Evolutionary conservation across 2,113 vertebrate genomes (phyloP), one percentile per base, ranked within the genome.

Genomic region (Gavialis gangeticus): DNA sequence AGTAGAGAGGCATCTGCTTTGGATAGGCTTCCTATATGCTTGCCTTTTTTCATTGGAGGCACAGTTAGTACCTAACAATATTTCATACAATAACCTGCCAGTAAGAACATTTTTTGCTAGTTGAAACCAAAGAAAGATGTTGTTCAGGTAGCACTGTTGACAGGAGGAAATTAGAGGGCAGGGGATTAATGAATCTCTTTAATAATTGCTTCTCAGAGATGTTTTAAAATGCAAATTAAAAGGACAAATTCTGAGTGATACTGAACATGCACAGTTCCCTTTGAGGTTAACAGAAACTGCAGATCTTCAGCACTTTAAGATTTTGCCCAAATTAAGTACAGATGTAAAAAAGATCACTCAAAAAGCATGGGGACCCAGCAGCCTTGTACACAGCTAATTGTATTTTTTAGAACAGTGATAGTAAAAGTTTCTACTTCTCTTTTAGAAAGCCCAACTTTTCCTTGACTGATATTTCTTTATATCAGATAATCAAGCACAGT

Each of bases 381-480:
- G 75, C 46, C 85, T 91, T 78, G 85, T 80, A 75, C 71, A 87
- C n/a, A 18, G 75, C 85, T 97, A 94, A 82, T 86, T 79, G 55
- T 93, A 22, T 91, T 96, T 95, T 91, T 91, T 82, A 93, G 93
- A 88, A 91, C 55, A 87, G 46, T 73, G 71, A 22, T 82, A 64
- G 18, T 92, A 79, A 37, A 84, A 75, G 55, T 96, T 78, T 15
- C 57, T 79, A 76, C 91, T 88, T 54, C 81, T 88, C 77, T 78
- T 95, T 94, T 92, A 95, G 84, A 73, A 85, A 91, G 87, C 46
- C 55, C 67, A 84, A 12, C 71, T 91, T 96, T 93, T 92, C 82
- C 89, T 92, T 94, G 91, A 90, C 89, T 96, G 87, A 87, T 46
- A 46, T 46, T 34, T 34, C 21, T 21, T 71, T 37, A 24, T 71